phyloP scores from a whole-genome alignment of 2,888 invertebrate species.

The Thumatha senex region DNA sequence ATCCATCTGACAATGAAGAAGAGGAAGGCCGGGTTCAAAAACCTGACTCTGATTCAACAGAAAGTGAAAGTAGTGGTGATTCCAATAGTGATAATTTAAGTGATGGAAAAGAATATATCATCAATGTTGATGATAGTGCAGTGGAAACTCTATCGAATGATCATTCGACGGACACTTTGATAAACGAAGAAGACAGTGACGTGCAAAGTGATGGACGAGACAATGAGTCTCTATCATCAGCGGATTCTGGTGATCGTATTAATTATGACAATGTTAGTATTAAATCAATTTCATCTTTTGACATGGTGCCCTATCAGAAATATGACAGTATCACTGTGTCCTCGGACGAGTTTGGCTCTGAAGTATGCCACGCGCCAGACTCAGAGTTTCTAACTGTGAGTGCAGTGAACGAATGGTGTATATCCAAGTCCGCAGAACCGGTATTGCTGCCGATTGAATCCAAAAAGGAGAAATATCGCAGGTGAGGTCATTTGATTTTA shows the following conservation, averaged over 20 bases:
- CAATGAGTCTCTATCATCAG: conserved; percentile 60
- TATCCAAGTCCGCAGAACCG: conserved; percentile 70
- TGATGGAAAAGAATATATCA: conserved; percentile 60
- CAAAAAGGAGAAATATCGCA: conserved; percentile 81
- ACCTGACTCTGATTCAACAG: conserved; percentile 32
- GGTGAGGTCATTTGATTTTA: conserved; percentile 69
- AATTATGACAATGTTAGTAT: conserved; percentile 81
- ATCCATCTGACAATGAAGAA: conserved; percentile 69
- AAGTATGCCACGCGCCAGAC: conserved; percentile 76
- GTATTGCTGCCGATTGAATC: conserved; percentile 73
- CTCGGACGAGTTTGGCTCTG: conserved; percentile 79
- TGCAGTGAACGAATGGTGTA: conserved; percentile 81
- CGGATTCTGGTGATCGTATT: conserved; percentile 65
- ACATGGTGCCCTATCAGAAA: conserved; percentile 78
- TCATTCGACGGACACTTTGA: conserved; percentile 76
- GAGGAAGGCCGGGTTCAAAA: conserved; percentile 46
- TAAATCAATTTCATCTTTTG: conserved; percentile 77
- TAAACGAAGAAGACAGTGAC: conserved; percentile 65
- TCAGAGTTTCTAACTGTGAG: conserved; percentile 77
- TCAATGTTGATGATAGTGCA: conserved; percentile 66
- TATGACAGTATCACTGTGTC: conserved; percentile 80
- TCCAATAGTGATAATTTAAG: conserved; percentile 61
- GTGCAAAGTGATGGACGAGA: conserved; percentile 68
- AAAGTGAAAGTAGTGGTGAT: conserved; percentile 53
- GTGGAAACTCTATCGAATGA: conserved; percentile 71